Conservation (phyloP, 2,113 vertebrate genomes). For the Pavo muticus region DNA sequence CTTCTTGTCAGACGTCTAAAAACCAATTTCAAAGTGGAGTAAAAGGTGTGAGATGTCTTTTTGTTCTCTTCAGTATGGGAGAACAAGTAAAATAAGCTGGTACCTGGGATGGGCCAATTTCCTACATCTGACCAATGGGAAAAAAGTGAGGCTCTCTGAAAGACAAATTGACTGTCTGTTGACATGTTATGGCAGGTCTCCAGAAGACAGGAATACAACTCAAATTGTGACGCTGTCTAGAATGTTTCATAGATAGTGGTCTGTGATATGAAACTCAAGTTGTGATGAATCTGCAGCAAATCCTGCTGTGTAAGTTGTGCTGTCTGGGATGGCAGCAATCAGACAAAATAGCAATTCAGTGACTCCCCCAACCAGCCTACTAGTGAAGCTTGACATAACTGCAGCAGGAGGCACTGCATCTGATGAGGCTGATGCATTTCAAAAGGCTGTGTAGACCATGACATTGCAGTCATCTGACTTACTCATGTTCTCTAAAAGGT, state of each 20-base stretch:
- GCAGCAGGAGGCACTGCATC: background rate
- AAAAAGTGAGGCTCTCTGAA: background rate
- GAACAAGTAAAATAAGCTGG: background rate
- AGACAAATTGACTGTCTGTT: background rate
- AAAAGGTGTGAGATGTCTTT: background rate
- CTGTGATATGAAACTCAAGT: background rate
- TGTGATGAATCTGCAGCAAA: background rate
- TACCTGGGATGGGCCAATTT: background rate
- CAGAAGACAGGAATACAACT: background rate
- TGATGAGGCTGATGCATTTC: background rate
- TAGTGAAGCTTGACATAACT: background rate
- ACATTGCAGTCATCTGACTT: background rate
- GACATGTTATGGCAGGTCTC: background rate
- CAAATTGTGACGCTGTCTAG: background rate
- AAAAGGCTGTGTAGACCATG: background rate
- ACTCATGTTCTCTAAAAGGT: background rate
- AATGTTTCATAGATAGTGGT: background rate
- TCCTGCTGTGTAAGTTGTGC: fast-evolving
- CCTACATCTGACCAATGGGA: background rate
- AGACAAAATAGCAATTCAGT: background rate
- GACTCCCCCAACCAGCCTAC: background rate
- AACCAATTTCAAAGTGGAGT: background rate
- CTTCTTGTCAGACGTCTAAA: background rate
- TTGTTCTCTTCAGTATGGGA: background rate
- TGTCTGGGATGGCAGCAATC: background rate